phyloP scores from a whole-genome alignment of 2,113 vertebrate genomes.

The Brevimyrus niger region DNA sequence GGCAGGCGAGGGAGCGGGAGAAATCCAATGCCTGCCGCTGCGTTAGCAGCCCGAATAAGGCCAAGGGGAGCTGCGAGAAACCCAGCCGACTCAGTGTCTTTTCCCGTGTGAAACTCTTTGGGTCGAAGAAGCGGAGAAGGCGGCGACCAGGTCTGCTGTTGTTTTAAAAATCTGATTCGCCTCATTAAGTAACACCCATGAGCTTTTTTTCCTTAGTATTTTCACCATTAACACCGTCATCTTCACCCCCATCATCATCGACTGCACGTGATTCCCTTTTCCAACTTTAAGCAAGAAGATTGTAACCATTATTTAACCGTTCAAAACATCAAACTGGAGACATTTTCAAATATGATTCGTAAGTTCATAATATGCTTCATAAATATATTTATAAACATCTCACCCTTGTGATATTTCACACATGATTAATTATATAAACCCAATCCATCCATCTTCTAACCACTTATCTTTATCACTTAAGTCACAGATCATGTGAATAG shows the following conservation, averaged over 20 bases:
- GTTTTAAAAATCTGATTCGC: not conserved
- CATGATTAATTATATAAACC: not conserved
- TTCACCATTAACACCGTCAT: conserved; percentile 13
- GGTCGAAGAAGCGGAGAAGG: conserved; percentile 90
- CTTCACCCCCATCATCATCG: not conserved
- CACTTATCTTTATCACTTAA: not conserved
- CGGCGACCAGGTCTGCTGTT: conserved; percentile 84
- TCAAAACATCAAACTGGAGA: not conserved
- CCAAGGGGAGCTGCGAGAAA: conserved; percentile 86
- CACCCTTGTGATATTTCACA: not conserved
- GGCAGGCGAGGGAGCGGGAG: conserved; percentile 93
- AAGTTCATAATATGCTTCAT: not conserved
- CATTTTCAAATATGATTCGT: not conserved
- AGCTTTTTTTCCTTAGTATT: not conserved
- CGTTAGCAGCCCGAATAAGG: conserved; percentile 89
- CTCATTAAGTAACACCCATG: conserved; percentile 14
- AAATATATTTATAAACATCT: not conserved
- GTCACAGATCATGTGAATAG: not conserved
- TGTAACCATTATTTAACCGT: not conserved
- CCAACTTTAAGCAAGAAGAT: conserved; percentile 1
- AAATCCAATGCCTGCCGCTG: conserved; percentile 89
- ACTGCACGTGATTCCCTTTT: not conserved
- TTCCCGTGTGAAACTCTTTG: conserved; percentile 95
- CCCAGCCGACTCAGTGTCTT: conserved; percentile 89
- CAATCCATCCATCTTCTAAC: not conserved